Evolutionary conservation across 2,797 vertebrate genomes (phyloP).

Genomic region (Notamacropus eugenii): DNA sequence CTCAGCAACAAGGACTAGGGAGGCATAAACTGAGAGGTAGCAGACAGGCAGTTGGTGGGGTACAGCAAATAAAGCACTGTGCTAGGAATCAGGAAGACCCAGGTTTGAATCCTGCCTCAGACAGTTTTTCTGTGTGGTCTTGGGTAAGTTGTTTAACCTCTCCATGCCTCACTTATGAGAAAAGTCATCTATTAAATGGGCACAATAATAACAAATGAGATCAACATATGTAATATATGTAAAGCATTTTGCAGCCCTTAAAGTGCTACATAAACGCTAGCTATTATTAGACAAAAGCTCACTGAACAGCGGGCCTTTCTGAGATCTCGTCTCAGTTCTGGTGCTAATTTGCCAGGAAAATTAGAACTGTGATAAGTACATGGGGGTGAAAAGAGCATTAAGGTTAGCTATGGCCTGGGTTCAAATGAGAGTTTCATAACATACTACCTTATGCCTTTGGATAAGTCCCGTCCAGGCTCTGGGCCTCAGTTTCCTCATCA

Average conservation of each 20-base stretch:
- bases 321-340: background rate
- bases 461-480: background rate
- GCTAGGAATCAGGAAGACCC: background rate
- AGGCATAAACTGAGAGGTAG: background rate
- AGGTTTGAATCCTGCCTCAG: background rate
- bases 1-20: background rate
- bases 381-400: background rate
- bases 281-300: background rate
- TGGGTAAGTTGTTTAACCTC: background rate
- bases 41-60: background rate
- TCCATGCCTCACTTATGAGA: background rate
- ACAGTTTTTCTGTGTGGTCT: background rate
- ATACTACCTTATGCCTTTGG: background rate
- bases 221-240: background rate
- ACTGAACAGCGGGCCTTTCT: background rate
- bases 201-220: background rate
- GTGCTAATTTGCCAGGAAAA: background rate
- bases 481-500: background rate
- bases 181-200: background rate
- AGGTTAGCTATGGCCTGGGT: background rate
- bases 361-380: background rate
- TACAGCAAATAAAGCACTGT: background rate
- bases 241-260: background rate
- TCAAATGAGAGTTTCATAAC: background rate
- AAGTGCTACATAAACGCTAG: background rate